Base-by-base conservation (phyloP, 2,888 invertebrate species). In the Ephialtes manifestator region DNA sequence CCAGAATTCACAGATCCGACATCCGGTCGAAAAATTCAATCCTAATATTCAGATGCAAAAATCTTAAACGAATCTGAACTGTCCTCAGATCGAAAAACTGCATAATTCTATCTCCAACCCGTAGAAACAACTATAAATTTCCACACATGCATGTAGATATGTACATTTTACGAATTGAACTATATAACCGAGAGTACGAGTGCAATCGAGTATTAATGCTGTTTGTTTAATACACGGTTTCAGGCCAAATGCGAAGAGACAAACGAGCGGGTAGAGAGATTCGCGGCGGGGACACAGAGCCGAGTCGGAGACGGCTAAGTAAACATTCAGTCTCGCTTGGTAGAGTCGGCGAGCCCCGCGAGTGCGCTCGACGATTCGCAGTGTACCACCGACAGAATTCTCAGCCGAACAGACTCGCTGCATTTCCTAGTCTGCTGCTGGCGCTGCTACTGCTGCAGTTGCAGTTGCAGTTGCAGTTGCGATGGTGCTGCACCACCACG, bases 301-400 rank as follows among this genome's bases (percentile, higher is more conserved):
- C 85, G 86, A 87, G 79, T 76, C 84, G 82, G 87, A 90, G 91
- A 90, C 90, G 89, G 89, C 91, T 91, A 90, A 90, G 89, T 89
- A 91, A 91, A 91, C 92, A 92, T 90, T 89, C 87, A 86, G 87
- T 87, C 89, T 89, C 89, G 88, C 89, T 92, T 87, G 86, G 87
- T 82, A 20, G 63, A 39, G 39, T 11, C 67, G 60, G 65, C 13
- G 65, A 76, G 63, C 48, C 15, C 63, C 68, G 77, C 58, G 51
- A 71, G 60, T 48, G 79, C 28, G 39, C 63, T 65, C 72, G 63
- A 51, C 24, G 71, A 63, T 72, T 70, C 75, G 55, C 67, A 67
- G 70, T 63, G 68, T 68, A 74, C 46, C 72, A 63, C 63, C 65
- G 65, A 65, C 18, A 76, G 70, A 82, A 82, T 53, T 79, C 78